Conservation (phyloP, 37 sponge, comb jelly and placozoan genomes). For the Petrosia ficiformis region DNA sequence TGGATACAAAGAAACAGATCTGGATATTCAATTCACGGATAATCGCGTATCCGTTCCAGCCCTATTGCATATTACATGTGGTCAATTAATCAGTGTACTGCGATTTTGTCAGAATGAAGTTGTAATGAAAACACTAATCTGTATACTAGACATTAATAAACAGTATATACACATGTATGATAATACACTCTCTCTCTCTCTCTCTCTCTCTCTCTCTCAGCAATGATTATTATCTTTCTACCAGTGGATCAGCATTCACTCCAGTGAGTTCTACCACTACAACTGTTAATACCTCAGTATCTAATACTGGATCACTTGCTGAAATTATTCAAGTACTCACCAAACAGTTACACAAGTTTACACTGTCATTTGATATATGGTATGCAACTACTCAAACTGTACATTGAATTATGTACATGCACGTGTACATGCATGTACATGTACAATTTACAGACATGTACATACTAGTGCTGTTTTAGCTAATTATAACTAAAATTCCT, state of each 20-base stretch:
- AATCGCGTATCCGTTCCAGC: too few relatives aligned
- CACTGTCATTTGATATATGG: conserved; percentile 66
- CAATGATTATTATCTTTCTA: conserved; percentile 23
- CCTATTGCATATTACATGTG: conserved; percentile 41
- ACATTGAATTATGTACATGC: background rate
- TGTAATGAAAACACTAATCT: background rate
- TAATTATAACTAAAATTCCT: too few relatives aligned
- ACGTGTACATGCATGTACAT: background rate
- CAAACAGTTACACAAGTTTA: conserved; percentile 66
- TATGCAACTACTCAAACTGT: conserved; percentile 8
- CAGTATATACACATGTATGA: too few relatives aligned
- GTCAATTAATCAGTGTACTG: conserved; percentile 53
- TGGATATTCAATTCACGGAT: too few relatives aligned
- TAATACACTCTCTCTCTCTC: background rate
- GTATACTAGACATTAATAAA: background rate
- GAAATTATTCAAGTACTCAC: conserved; percentile 54
- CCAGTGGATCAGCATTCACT: conserved; percentile 13
- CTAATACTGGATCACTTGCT: conserved; percentile 19
- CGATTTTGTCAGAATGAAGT: background rate
- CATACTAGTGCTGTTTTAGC: too few relatives aligned
- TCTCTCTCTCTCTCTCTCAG: conserved; percentile 9
- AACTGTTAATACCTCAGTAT: background rate
- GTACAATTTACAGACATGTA: too few relatives aligned
- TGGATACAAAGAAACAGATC: too few relatives aligned
- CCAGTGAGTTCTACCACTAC: background rate